Conservation (phyloP, 2,797 vertebrate genomes). For the Typhlichthys subterraneus region DNA sequence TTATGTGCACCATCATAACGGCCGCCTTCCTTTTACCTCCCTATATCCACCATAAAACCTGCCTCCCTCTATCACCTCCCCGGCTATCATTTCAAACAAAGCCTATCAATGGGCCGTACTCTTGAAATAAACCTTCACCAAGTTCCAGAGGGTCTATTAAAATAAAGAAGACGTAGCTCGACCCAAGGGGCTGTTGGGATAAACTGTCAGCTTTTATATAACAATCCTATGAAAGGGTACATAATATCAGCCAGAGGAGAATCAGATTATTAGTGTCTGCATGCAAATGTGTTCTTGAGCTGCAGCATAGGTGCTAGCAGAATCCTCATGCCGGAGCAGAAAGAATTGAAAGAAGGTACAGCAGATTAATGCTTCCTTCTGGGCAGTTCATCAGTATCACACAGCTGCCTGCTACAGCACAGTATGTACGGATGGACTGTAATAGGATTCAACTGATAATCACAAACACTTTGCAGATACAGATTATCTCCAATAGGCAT, state of each 20-base stretch:
- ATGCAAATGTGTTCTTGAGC: conserved; percentile 67
- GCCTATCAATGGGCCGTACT: neutral
- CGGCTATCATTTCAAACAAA: conserved; percentile 13
- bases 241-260: conserved; percentile 68
- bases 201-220: conserved; percentile 55
- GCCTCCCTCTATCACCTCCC: neutral
- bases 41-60: neutral
- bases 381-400: conserved; percentile 42
- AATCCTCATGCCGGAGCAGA: conserved; percentile 51
- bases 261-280: conserved; percentile 72
- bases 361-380: conserved; percentile 46
- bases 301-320: conserved; percentile 31
- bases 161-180: conserved; percentile 51
- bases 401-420: conserved; percentile 19
- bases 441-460: neutral
- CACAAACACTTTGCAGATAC: too few species aligned
- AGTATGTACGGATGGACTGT: conserved; percentile 6
- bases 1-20: too few species aligned
- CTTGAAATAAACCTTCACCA: conserved; percentile 11
- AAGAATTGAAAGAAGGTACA: conserved; percentile 35
- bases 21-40: too few species aligned
- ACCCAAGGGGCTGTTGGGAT: conserved; percentile 50
- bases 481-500: neutral
- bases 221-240: conserved; percentile 62
- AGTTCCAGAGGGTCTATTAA: conserved; percentile 44